Percentiles rank a stretch among this genome's conserved stretches.
phyloP scores from a whole-genome alignment of 2,797 vertebrate species.

The Melanotaenia nigrans region DNA sequence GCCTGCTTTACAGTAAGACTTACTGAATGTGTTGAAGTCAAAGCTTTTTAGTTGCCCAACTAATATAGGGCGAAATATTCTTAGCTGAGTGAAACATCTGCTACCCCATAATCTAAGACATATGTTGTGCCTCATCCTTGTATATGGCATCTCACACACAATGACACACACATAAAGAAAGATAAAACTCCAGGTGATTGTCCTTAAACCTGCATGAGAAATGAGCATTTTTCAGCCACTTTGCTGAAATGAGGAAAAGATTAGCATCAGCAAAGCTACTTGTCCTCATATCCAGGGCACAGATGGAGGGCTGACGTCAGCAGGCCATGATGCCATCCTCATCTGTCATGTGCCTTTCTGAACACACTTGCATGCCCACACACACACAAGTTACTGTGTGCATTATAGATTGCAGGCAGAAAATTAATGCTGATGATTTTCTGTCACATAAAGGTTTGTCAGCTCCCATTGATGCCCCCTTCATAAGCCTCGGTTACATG shows the following conservation, averaged over 20 bases:
- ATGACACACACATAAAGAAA: not conserved
- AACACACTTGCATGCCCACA: not conserved
- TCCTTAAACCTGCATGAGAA: constrained; percentile 17
- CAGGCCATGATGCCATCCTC: constrained; percentile 12
- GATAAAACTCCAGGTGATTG: constrained; percentile 12
- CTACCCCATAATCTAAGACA: constrained; percentile 23
- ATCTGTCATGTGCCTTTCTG: constrained; percentile 32
- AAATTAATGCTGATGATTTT: constrained; percentile 31
- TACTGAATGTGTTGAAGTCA: constrained; percentile 23
- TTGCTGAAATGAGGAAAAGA: constrained; percentile 12
- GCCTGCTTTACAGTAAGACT: too few relatives aligned
- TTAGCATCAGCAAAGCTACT: constrained; percentile 43
- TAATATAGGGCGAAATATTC: constrained; percentile 25
- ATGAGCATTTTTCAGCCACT: constrained; percentile 26
- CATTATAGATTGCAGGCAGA: not conserved
- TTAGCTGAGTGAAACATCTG: constrained; percentile 35
- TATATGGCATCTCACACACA: not conserved
- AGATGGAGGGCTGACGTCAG: constrained; percentile 64
- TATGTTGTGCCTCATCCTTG: not conserved
- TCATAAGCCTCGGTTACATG: constrained; percentile 43
- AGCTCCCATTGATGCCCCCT: constrained; percentile 27
- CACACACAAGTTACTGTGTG: not conserved
- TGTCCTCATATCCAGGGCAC: constrained; percentile 53
- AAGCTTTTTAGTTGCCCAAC: constrained; percentile 21
- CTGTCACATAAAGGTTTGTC: constrained; percentile 49